Conservation (phyloP, 1,140 invertebrate species). For the Tigriopus japonicus region DNA sequence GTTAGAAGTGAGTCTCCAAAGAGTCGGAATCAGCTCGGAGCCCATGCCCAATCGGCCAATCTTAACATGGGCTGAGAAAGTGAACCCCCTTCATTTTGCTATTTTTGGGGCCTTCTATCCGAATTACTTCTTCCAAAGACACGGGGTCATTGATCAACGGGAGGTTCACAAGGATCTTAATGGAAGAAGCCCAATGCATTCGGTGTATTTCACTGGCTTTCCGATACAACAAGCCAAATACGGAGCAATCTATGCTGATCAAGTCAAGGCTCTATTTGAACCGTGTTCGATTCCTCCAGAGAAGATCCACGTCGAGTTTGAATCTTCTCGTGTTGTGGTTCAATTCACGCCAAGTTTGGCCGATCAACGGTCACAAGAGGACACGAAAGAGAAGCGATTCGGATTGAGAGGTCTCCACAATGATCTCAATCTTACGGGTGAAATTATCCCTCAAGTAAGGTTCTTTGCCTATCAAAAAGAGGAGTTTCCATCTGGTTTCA, state of each 20-base stretch:
- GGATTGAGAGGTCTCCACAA: too few relatives aligned
- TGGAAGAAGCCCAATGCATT: not conserved
- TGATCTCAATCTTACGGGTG: too few relatives aligned
- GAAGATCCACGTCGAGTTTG: not conserved
- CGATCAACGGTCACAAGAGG: too few relatives aligned
- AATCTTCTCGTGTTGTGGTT: not conserved
- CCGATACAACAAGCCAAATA: not conserved
- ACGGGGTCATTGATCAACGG: not conserved
- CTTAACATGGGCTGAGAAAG: not conserved
- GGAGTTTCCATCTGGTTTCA: too few relatives aligned
- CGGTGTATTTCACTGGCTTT: not conserved
- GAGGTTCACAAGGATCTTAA: not conserved
- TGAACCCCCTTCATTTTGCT: conserved; percentile 33
- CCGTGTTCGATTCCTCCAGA: not conserved
- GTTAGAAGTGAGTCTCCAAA: not conserved
- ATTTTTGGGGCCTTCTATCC: conserved; percentile 74
- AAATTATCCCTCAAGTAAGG: too few relatives aligned
- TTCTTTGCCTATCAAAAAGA: too few relatives aligned
- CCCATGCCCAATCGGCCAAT: not conserved
- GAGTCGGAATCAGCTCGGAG: not conserved
- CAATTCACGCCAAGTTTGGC: not conserved
- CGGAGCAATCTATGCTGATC: not conserved
- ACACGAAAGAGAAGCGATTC: too few relatives aligned
- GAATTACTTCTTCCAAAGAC: conserved; percentile 44
- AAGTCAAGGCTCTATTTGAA: not conserved